These are phyloP conservation scores for Fulmarus glacialis DNA, from an alignment of 2,113 vertebrate species.

Conservation along the genomic window DNA sequence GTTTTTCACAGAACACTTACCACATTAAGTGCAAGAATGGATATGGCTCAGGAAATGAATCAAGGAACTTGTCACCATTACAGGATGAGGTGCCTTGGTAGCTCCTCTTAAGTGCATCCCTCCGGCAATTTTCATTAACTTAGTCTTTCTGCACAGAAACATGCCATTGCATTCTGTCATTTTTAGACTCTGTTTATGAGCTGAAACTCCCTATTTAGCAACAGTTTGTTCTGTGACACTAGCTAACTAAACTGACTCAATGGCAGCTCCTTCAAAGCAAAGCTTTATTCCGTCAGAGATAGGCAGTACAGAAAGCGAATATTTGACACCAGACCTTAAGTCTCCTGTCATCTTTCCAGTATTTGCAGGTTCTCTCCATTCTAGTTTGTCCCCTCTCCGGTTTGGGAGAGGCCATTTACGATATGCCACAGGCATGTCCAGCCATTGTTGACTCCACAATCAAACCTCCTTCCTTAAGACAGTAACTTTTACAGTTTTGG, in stretches of 20 bases:
- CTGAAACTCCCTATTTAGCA: conserved; percentile 12
- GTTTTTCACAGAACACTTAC: conserved; percentile 24
- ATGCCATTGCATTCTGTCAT: background rate
- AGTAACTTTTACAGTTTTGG: background rate
- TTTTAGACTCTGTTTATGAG: background rate
- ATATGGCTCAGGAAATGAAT: conserved; percentile 12
- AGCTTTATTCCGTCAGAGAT: background rate
- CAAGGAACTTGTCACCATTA: conserved; percentile 19
- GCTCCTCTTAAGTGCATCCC: conserved; percentile 49
- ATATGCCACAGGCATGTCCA: background rate
- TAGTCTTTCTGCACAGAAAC: conserved; percentile 26
- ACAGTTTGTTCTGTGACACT: conserved; percentile 10
- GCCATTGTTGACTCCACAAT: background rate
- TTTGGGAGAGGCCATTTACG: background rate
- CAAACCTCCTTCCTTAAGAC: background rate
- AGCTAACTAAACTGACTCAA: background rate
- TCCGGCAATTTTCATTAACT: conserved; percentile 38
- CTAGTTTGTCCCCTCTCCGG: background rate
- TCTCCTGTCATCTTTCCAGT: background rate
- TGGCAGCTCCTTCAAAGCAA: conserved; percentile 10
- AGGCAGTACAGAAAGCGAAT: background rate
- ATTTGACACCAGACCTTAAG: background rate
- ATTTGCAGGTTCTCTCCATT: background rate
- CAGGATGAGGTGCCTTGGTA: background rate
- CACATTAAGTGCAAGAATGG: conserved; percentile 29